A percentile compares a stretch with the other conserved stretches of the same genome.
Evolutionary conservation across 2,888 invertebrate genomes (phyloP).

Genomic region (Gandaritis pyraliata): DNA sequence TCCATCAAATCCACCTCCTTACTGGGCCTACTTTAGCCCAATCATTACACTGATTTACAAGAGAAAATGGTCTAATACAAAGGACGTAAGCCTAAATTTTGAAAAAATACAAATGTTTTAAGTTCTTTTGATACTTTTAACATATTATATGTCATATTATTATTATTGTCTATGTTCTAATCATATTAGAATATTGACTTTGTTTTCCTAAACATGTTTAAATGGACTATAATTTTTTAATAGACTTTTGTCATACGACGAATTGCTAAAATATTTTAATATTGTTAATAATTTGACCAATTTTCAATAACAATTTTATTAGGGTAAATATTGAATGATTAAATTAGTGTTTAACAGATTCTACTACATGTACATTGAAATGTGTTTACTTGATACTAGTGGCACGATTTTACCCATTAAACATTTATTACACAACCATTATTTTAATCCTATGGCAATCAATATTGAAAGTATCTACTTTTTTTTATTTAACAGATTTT

Average conservation of each 20-base stretch:
- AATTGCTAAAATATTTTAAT: too few relatives aligned
- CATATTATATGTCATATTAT: slow-evolving; percentile 13
- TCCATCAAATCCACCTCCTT: too few relatives aligned
- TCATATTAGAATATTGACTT: slow-evolving; percentile 37
- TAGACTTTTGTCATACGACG: too few relatives aligned
- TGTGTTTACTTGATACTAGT: slow-evolving; percentile 19
- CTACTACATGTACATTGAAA: slow-evolving; percentile 32
- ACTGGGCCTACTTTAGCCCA: too few relatives aligned
- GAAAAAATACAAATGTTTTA: slow-evolving; percentile 65
- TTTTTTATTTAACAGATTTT: neutral
- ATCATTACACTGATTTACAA: neutral
- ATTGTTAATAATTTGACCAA: too few relatives aligned
- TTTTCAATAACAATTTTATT: neutral
- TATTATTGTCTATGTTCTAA: slow-evolving; percentile 33
- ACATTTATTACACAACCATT: slow-evolving; percentile 66
- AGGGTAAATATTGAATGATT: neutral
- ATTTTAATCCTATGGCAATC: slow-evolving; percentile 52
- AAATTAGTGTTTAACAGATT: slow-evolving; percentile 3
- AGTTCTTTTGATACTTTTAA: slow-evolving; percentile 16
- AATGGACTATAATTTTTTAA: neutral
- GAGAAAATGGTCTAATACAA: slow-evolving; percentile 53
- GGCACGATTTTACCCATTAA: slow-evolving; percentile 28
- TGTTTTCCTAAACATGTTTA: slow-evolving; percentile 43
- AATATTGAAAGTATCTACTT: neutral
- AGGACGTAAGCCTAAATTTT: slow-evolving; percentile 57